Conservation (phyloP, 2,888 invertebrate genomes). For the Drosophila nr. perissopoda region DNA sequence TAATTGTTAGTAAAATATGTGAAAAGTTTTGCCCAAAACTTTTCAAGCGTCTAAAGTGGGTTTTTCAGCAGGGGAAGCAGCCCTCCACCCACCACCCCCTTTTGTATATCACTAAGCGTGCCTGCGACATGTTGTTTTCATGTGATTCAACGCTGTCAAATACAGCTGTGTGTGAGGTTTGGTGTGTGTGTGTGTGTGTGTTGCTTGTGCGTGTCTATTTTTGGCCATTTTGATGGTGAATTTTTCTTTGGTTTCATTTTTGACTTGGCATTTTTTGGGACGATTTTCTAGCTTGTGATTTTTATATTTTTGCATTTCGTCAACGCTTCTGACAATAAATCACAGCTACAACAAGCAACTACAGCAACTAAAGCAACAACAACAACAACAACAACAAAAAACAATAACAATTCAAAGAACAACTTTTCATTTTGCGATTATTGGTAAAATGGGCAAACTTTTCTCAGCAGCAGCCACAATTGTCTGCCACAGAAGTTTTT, state of each 20-base stretch:
- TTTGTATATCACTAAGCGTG: conserved; percentile 48
- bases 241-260: conserved; percentile 30
- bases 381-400: conserved; percentile 2
- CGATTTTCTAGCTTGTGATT: conserved; percentile 70
- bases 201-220: conserved; percentile 3
- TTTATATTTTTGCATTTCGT: conserved; percentile 75
- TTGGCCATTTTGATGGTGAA: conserved; percentile 22
- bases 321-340: conserved; percentile 76
- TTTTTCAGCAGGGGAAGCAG: neutral
- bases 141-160: conserved; percentile 66
- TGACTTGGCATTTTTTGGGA: conserved; percentile 23
- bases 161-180: conserved; percentile 46
- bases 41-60: conserved; percentile 63
- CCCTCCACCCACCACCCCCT: neutral
- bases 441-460: conserved; percentile 76
- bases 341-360: conserved; percentile 41
- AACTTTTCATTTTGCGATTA: conserved; percentile 64
- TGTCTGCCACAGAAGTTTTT: conserved; percentile 73
- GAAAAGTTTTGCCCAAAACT: conserved; percentile 69
- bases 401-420: neutral
- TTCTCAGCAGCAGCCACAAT: conserved; percentile 59
- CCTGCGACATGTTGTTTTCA: conserved; percentile 79
- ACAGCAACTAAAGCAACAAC: conserved; percentile 6
- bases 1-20: conserved; percentile 81
- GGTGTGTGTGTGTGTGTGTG: conserved; percentile 16